phyloP scores from a whole-genome alignment of 2,113 vertebrate genomes.

The Microtus richardsoni region DNA sequence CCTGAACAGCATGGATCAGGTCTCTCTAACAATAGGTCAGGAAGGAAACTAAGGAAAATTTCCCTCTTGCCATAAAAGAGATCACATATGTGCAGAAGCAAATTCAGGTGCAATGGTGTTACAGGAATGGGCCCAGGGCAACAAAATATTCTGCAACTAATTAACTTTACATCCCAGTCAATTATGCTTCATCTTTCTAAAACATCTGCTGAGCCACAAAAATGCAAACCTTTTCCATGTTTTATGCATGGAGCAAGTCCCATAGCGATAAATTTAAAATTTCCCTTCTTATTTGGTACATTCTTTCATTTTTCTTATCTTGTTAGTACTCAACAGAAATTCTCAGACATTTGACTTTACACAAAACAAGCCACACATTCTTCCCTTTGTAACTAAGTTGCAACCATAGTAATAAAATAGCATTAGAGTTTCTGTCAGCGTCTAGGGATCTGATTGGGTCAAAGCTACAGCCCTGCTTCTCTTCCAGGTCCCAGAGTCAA shows the following conservation, averaged over 20 bases:
- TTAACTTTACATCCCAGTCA: slow-evolving; percentile 80
- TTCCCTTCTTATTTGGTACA: neutral
- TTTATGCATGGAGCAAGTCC: slow-evolving; percentile 81
- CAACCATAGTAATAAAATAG: neutral
- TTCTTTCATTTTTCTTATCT: slow-evolving; percentile 63
- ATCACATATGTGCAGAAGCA: slow-evolving; percentile 51
- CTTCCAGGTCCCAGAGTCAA: neutral
- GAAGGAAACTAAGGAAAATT: slow-evolving; percentile 60
- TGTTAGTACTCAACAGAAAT: slow-evolving; percentile 60
- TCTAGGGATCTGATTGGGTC: neutral
- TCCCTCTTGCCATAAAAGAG: slow-evolving; percentile 61
- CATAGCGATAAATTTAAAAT: slow-evolving; percentile 76
- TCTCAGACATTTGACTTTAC: slow-evolving; percentile 58
- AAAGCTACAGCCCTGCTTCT: neutral
- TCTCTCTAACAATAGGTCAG: slow-evolving; percentile 73
- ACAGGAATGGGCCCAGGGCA: slow-evolving; percentile 67
- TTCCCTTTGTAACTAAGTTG: slow-evolving; percentile 10
- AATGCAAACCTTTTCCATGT: slow-evolving; percentile 65
- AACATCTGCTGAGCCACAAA: slow-evolving; percentile 82
- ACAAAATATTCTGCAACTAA: slow-evolving; percentile 79
- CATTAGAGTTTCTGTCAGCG: neutral
- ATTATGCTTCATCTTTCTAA: slow-evolving; percentile 80
- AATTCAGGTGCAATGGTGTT: slow-evolving; percentile 47
- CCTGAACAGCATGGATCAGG: slow-evolving; percentile 66
- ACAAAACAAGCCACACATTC: slow-evolving; percentile 27